Base-by-base conservation (phyloP, 64 coral and sea anemone genomes). In the Cladopsammia gracilis region DNA sequence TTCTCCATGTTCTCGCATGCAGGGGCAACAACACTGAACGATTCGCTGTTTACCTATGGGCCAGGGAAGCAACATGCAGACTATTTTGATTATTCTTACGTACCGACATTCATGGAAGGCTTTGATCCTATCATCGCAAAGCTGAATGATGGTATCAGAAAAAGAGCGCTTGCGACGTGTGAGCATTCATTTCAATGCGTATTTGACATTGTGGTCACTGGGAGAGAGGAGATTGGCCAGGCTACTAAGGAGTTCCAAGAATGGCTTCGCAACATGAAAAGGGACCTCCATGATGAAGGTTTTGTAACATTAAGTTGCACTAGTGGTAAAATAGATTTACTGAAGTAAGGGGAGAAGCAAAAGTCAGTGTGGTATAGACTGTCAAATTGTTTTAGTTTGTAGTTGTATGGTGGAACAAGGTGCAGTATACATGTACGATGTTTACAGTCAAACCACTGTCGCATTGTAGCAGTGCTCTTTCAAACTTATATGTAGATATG, bases 41-140 rank as follows among this genome's bases (percentile, higher is more conserved):
- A 90, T 18, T 93, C 87, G 10, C 95, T 96, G 1, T 96, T 96
- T 54, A 90, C 80, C 2, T 96, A 96, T 87, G 70, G 53, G 3
- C 61, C 51, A 11, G 95, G 80, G 23, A n/a, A 65, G 46, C 53
- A 7, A 24, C 81, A 80, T 61, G 6, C 42, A 6, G 93, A 66
- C 15, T 90, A 80, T 88, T 70, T 18, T n/a, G 20, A 84, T 34
- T 77, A 82, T 20, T 14, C 16, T 49, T 96, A 93, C 50, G 16
- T 12, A 15, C 95, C 95, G 1, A 70, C 57, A 2, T 93, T 96
- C 51, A 75, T 93, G 15, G 87, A 93, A 26, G 34, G 57, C 6
- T 82, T 64, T 26, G 26, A 72, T 19, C 70, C 93, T 14, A 80
- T 86, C 47, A 26, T 90, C 3, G 42, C 45, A 2, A 93, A 93